Percentiles rank a stretch among this genome's conserved stretches.
These are phyloP conservation scores for Drosophila nr. perissopoda DNA, from an alignment of 2,888 invertebrate species.

Conservation along the genomic window DNA sequence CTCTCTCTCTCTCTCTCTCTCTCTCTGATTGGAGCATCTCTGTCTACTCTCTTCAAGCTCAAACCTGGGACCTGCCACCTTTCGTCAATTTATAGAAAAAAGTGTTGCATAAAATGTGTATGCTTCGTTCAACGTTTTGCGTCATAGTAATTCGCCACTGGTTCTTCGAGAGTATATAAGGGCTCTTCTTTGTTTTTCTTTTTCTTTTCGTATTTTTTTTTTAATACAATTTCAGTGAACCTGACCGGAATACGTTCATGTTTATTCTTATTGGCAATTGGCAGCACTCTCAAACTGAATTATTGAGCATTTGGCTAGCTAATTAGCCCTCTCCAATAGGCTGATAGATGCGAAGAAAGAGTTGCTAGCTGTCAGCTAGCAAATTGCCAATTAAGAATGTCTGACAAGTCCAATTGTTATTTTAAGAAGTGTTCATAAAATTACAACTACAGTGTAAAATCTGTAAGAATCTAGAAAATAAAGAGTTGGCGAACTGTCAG, in stretches of 20 bases:
- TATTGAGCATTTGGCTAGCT: constrained; percentile 44
- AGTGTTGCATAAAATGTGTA: no score
- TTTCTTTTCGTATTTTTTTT: not conserved
- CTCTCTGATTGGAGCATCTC: no score
- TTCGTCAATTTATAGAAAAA: no score
- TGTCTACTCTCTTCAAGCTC: no score
- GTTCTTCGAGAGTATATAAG: no score
- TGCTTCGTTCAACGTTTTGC: no score
- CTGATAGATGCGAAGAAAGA: not conserved
- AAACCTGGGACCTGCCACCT: no score
- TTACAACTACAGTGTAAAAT: not conserved
- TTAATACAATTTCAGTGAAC: constrained; percentile 9
- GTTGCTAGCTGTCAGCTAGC: constrained; percentile 1
- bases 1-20: no score
- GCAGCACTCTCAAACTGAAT: constrained; percentile 27
- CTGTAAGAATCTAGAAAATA: not conserved
- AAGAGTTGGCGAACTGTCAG: not conserved
- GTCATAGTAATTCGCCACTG: no score
- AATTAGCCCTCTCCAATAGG: constrained; percentile 35
- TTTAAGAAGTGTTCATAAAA: not conserved
- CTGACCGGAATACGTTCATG: constrained; percentile 17
- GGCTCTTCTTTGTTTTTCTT: not conserved
- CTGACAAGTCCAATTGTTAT: not conserved
- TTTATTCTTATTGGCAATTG: constrained; percentile 3
- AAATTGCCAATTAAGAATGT: constrained; percentile 8